Evolutionary conservation across 2,113 vertebrate genomes (phyloP), one percentile per base, ranked within the genome.

Genomic region (Ardeotis arabs): DNA sequence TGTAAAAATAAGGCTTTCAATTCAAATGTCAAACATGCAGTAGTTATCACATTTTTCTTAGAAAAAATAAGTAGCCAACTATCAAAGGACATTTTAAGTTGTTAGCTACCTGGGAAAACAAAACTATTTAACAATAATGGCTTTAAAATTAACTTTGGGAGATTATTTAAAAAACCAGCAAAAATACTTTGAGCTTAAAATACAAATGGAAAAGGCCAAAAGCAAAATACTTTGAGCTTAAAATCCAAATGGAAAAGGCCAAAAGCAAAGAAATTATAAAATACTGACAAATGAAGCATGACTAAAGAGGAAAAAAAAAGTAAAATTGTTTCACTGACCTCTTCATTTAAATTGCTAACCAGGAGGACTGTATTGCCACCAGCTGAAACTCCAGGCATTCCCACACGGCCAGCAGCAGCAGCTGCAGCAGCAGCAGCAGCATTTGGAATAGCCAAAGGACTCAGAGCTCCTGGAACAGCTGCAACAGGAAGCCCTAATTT

Each of bases 291-390:
- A 98, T 98, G 97, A 96, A 96, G 81, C 79, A 92, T 87, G 94
- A 73, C 84, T 84, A 75, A 80, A 87, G 83, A 37, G 17, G 3
- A 15, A 53, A 25, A 39, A 59, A 52, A 58, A n/a, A 68, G 85
- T 72, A 50, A 69, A 93, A 85, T 77, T 53, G 86, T 96, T 96
- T 98, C 92, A 99, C 99, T 99, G 97, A 99, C 99, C 99, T 99
- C 99, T 98, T 99, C 99, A 44, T 99, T 99, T 92, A 99, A 98
- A 98, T 99, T 99, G 99, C 99, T 99, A 98, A 99, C 99, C 97
- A 99, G 98, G 63, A 99, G 99, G 89, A 99, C 99, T 56, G 99
- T 99, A 52, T 98, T 98, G 97, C 98, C 98, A 97, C 97, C 97
- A 91, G 99, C 98, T 22, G 98, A 96, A 97, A 99, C 99, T 96